Percentiles rank a stretch among this genome's conserved stretches.
These are phyloP conservation scores for Cherax quadricarinatus DNA, from an alignment of 1,140 invertebrate species.

Conservation along the genomic window DNA sequence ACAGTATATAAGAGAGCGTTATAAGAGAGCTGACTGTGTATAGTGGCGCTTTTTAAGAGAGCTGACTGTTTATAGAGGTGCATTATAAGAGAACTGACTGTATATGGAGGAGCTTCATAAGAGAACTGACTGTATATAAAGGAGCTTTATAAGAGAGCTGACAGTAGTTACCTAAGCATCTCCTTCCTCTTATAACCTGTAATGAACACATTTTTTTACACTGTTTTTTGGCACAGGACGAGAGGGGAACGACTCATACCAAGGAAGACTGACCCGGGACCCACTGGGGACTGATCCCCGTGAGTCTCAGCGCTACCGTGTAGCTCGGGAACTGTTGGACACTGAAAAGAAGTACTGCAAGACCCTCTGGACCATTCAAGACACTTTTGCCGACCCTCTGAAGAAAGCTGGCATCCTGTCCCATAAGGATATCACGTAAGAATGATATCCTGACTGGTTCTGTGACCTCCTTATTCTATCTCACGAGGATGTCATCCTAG, in stretches of 20 bases:
- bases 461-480: background rate
- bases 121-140: too few relatives aligned
- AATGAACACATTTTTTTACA: too few relatives aligned
- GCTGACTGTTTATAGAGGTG: too few relatives aligned
- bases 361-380: constrained; percentile 76
- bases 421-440: constrained; percentile 74
- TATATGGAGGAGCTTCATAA: too few relatives aligned
- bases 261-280: constrained; percentile 8
- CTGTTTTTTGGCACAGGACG: background rate
- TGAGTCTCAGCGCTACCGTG: constrained; percentile 75
- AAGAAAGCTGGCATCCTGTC: constrained; percentile 75
- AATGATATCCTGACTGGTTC: background rate
- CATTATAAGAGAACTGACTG: too few relatives aligned
- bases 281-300: constrained; percentile 34
- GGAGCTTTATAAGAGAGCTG: too few relatives aligned
- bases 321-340: constrained; percentile 76
- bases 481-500: background rate
- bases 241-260: constrained; percentile 38
- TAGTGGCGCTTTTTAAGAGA: too few relatives aligned
- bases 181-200: too few relatives aligned
- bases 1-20: too few relatives aligned
- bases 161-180: too few relatives aligned
- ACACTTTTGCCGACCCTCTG: constrained; percentile 76
- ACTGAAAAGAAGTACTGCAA: constrained; percentile 78
- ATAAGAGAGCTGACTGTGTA: too few relatives aligned